Conservation (phyloP, 2,113 vertebrate genomes). For the Coptodon rendalli region DNA sequence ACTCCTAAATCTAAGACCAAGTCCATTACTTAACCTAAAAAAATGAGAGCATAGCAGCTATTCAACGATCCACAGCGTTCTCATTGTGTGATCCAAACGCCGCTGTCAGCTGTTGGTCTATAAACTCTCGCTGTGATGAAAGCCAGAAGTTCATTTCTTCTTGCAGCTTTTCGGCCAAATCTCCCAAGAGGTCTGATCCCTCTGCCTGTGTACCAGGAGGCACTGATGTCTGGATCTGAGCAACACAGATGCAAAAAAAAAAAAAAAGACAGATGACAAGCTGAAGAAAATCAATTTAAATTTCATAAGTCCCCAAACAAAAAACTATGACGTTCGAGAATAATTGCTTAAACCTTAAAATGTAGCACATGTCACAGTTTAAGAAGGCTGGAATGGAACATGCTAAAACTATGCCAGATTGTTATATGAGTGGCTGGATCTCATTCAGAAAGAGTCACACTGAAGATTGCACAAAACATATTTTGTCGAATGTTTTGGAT, state of each 20-base stretch:
- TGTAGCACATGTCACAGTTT: neutral
- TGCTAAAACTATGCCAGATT: neutral
- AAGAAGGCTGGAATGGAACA: neutral
- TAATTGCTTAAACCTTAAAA: neutral
- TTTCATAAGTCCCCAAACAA: neutral
- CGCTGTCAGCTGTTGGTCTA: neutral
- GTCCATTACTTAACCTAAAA: neutral
- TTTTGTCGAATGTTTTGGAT: neutral
- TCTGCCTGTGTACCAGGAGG: slow-evolving; percentile 78
- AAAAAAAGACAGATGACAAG: neutral
- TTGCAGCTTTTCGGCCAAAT: slow-evolving; percentile 63
- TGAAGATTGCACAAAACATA: neutral
- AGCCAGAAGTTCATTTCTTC: neutral
- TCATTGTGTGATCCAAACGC: neutral
- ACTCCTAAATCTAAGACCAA: neutral
- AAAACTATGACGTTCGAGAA: neutral
- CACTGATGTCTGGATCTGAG: slow-evolving; percentile 75
- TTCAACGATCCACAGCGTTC: neutral
- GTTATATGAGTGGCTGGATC: neutral
- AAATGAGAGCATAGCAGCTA: neutral
- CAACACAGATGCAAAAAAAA: neutral
- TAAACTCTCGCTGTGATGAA: slow-evolving; percentile 2
- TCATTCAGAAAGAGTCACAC: neutral
- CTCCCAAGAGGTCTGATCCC: slow-evolving; percentile 80
- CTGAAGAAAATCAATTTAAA: neutral